Evolutionary conservation across 2,888 invertebrate genomes (phyloP).

Genomic region (Megaustenia siamemsis): DNA sequence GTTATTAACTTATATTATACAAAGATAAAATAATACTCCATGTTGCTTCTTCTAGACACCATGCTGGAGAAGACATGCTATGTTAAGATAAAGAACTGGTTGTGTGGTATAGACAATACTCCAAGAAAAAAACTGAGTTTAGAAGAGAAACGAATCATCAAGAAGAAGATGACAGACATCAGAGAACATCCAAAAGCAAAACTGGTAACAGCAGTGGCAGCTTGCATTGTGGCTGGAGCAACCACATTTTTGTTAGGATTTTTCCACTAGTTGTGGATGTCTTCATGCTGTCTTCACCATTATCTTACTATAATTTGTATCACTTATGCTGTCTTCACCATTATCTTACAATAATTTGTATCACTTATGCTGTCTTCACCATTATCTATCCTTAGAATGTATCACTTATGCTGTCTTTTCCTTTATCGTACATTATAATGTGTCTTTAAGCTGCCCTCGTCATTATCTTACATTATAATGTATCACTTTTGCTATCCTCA

Average conservation of each 20-base stretch:
- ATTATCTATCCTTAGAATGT: too few relatives aligned
- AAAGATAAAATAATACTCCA: neutral
- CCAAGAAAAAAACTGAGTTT: conserved; percentile 61
- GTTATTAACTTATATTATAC: too few relatives aligned
- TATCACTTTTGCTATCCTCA: too few relatives aligned
- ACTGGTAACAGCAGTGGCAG: conserved; percentile 65
- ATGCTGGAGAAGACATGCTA: neutral
- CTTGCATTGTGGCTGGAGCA: conserved; percentile 63
- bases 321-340: too few relatives aligned
- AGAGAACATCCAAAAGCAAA: conserved; percentile 64
- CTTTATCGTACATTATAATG: too few relatives aligned
- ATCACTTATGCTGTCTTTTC: too few relatives aligned
- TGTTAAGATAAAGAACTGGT: conserved; percentile 57
- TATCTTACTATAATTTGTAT: too few relatives aligned
- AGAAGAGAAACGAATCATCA: conserved; percentile 63
- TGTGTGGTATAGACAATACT: conserved; percentile 68
- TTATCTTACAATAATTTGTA: too few relatives aligned
- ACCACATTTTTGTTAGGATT: conserved; percentile 75
- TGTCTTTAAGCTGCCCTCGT: too few relatives aligned
- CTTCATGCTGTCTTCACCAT: too few relatives aligned
- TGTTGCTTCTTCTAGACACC: neutral
- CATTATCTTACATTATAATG: too few relatives aligned
- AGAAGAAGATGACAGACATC: conserved; percentile 72
- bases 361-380: too few relatives aligned
- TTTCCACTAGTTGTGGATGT: conserved; percentile 61